Conservation (phyloP, 2,888 invertebrate species). For the Heliconius sara region DNA sequence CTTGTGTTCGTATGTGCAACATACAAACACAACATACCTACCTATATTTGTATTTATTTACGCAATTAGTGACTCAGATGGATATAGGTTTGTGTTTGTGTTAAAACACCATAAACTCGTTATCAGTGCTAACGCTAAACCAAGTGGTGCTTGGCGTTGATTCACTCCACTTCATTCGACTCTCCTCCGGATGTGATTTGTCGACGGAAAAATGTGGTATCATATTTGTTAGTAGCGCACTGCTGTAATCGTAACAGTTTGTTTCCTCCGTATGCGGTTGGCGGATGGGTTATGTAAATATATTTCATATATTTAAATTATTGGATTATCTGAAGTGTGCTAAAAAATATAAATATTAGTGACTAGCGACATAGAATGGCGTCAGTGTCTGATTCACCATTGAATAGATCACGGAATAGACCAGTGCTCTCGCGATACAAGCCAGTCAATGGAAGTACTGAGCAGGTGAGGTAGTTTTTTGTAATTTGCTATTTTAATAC, state of each 20-base stretch:
- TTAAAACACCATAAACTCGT: slow-evolving; percentile 59
- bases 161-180: slow-evolving; percentile 69
- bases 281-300: slow-evolving; percentile 57
- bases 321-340: slow-evolving; percentile 37
- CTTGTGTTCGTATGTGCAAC: slow-evolving; percentile 32
- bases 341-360: slow-evolving; percentile 38
- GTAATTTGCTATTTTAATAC: neutral
- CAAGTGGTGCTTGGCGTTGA: slow-evolving; percentile 66
- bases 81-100: slow-evolving; percentile 52
- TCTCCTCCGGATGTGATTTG: slow-evolving; percentile 82
- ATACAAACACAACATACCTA: slow-evolving; percentile 8
- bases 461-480: slow-evolving; percentile 64
- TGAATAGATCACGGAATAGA: slow-evolving; percentile 71
- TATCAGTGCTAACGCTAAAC: slow-evolving; percentile 67
- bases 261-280: slow-evolving; percentile 72
- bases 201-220: slow-evolving; percentile 81
- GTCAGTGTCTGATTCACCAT: slow-evolving; percentile 72
- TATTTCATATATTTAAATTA: slow-evolving; percentile 45
- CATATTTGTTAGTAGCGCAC: slow-evolving; percentile 69
- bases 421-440: slow-evolving; percentile 77
- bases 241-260: slow-evolving; percentile 74
- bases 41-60: slow-evolving; percentile 33
- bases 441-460: slow-evolving; percentile 60
- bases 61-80: slow-evolving; percentile 46
- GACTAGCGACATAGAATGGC: slow-evolving; percentile 59